phyloP scores from a whole-genome alignment of 2,113 vertebrate species.

The Thunnus thynnus region DNA sequence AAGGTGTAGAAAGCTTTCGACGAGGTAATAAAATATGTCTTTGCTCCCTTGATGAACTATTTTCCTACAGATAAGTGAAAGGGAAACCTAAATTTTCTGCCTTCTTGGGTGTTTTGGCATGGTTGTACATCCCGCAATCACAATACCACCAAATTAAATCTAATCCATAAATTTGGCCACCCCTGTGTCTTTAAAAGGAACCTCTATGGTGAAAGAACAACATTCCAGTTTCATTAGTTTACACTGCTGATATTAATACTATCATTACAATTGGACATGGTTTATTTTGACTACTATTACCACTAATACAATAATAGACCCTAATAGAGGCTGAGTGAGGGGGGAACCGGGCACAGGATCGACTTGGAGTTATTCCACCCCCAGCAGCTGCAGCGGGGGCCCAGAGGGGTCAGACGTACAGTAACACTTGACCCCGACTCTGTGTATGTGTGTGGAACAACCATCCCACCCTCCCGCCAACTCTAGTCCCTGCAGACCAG shows the following conservation, averaged over 20 bases:
- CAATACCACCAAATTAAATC: conserved; percentile 71
- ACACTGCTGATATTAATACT: conserved; percentile 84
- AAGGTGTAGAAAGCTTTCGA: neutral
- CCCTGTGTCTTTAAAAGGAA: conserved; percentile 70
- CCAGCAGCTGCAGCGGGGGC: conserved; percentile 75
- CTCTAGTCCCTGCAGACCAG: conserved; percentile 76
- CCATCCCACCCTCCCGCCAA: conserved; percentile 59
- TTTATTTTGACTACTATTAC: conserved; percentile 88
- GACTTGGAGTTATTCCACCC: conserved; percentile 64
- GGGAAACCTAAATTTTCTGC: conserved; percentile 32
- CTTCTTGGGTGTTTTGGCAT: conserved; percentile 63
- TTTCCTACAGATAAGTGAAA: conserved; percentile 46
- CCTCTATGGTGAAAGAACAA: conserved; percentile 77
- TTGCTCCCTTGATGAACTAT: neutral
- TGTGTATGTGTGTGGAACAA: conserved; percentile 60
- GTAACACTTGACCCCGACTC: conserved; percentile 81
- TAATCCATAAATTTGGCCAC: conserved; percentile 79
- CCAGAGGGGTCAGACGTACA: conserved; percentile 80
- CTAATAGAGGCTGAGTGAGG: conserved; percentile 79
- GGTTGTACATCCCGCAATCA: conserved; percentile 62
- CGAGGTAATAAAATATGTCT: conserved; percentile 38
- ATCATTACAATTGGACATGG: conserved; percentile 84
- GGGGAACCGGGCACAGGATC: conserved; percentile 58
- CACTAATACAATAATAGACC: conserved; percentile 86
- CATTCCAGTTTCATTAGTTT: conserved; percentile 83